These are phyloP conservation scores for Rhipidura dahli DNA, from an alignment of 2,113 vertebrate genomes.

Conservation along the genomic window DNA sequence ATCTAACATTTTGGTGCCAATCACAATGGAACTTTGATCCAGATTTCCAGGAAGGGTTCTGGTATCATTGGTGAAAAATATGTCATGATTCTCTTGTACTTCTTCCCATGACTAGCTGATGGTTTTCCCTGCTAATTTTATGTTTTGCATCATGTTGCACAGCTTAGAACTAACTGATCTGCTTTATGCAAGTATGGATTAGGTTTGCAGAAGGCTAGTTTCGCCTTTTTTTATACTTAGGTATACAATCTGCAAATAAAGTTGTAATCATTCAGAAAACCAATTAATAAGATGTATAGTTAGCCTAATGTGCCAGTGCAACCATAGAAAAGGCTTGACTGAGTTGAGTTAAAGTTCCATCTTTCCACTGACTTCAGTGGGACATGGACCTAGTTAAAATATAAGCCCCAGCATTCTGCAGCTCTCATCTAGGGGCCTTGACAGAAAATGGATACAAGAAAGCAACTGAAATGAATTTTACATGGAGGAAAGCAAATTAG, in stretches of 20 bases:
- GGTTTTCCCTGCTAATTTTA: background rate
- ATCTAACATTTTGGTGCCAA: background rate
- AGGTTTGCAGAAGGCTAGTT: background rate
- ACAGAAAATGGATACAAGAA: fast-evolving
- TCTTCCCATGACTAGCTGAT: background rate
- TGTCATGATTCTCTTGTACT: background rate
- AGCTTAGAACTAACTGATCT: background rate
- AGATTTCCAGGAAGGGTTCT: background rate
- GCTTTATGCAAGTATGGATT: background rate
- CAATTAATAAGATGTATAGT: background rate
- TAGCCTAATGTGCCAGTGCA: background rate
- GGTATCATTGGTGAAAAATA: background rate
- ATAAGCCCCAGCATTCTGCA: background rate
- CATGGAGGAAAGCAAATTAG: background rate
- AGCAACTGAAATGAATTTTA: background rate
- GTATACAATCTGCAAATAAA: background rate
- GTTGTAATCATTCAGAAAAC: background rate
- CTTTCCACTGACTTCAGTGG: background rate
- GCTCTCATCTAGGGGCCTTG: background rate
- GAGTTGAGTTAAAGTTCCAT: background rate
- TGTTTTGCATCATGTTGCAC: background rate
- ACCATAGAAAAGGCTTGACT: background rate
- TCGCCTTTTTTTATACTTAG: background rate
- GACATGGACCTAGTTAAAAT: background rate
- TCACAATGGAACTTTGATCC: background rate